These are phyloP conservation scores for Habroteleia sp. DNA, from an alignment of 2,888 invertebrate species.

Conservation along the genomic window DNA sequence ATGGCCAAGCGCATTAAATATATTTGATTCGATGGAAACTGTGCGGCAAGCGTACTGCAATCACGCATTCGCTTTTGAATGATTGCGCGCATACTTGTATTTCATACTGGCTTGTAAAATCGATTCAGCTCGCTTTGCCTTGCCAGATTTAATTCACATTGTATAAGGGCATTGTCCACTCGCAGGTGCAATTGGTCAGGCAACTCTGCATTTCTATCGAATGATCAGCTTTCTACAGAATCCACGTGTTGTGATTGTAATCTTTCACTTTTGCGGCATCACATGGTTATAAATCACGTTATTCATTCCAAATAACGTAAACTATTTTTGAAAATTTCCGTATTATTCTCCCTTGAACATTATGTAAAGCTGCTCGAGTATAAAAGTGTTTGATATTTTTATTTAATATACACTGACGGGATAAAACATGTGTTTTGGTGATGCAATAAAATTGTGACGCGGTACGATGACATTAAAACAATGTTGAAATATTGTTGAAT, in stretches of 20 bases:
- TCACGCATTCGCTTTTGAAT: slow-evolving; percentile 44
- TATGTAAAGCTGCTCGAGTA: too few species aligned
- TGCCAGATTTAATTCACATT: slow-evolving; percentile 56
- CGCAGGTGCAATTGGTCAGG: slow-evolving; percentile 49
- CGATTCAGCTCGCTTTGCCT: slow-evolving; percentile 43
- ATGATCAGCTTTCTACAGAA: slow-evolving; percentile 45
- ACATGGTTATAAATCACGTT: slow-evolving; percentile 26
- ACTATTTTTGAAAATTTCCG: neutral
- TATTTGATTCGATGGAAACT: slow-evolving; percentile 31
- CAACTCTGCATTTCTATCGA: slow-evolving; percentile 42
- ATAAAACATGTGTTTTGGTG: too few species aligned
- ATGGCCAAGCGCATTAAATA: slow-evolving; percentile 25
- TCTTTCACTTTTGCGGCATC: slow-evolving; percentile 24
- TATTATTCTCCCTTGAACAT: too few species aligned
- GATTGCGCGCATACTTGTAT: slow-evolving; percentile 31
- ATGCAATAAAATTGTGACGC: too few species aligned
- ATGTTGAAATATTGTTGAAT: too few species aligned
- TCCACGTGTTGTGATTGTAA: slow-evolving; percentile 49
- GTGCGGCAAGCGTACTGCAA: slow-evolving; percentile 17
- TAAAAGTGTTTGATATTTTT: too few species aligned
- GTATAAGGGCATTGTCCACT: slow-evolving; percentile 55
- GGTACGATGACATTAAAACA: too few species aligned
- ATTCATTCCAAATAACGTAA: slow-evolving; percentile 19
- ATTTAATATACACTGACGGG: too few species aligned
- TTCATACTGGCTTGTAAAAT: slow-evolving; percentile 40